Percentiles rank a stretch among this genome's conserved stretches.
phyloP scores from a whole-genome alignment of 2,888 invertebrate genomes.

The Acronicta alni region DNA sequence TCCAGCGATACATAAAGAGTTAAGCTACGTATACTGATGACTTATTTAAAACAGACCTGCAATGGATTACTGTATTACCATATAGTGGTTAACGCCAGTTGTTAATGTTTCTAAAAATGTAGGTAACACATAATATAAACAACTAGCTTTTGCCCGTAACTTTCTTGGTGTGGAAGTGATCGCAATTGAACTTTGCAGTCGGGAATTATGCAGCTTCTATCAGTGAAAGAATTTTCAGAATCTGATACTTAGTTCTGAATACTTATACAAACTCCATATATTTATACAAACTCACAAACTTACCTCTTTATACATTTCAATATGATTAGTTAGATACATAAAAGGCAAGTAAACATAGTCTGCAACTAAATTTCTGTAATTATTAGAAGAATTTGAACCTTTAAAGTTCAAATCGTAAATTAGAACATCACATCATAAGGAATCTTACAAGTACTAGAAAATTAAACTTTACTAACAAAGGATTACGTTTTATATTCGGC shows the following conservation, averaged over 20 bases:
- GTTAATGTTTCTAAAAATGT: no score
- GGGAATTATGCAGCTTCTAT: no score
- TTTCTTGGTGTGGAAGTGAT: not conserved
- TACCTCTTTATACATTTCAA: slow-evolving; percentile 1
- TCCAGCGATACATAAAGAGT: slow-evolving; percentile 27
- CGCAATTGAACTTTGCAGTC: not conserved
- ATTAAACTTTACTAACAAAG: slow-evolving; percentile 24
- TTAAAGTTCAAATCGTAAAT: slow-evolving; percentile 40
- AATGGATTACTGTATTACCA: slow-evolving; percentile 25
- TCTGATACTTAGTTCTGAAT: no score
- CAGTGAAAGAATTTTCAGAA: no score
- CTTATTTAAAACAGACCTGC: slow-evolving; percentile 11
- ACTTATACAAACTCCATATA: no score
- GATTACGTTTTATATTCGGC: slow-evolving; percentile 36
- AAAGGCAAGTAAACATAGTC: slow-evolving; percentile 40
- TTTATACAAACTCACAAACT: no score
- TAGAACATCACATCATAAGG: slow-evolving; percentile 29
- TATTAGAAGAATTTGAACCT: slow-evolving; percentile 24
- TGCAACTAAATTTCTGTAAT: slow-evolving; percentile 21
- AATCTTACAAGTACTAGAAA: slow-evolving; percentile 4
- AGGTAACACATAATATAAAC: no score
- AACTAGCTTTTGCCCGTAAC: no score
- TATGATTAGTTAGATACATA: slow-evolving; percentile 14
- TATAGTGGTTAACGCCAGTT: slow-evolving; percentile 1
- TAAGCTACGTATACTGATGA: slow-evolving; percentile 9